Conservation (phyloP, 2,888 invertebrate species). For the Drosophila mercatorum region DNA sequence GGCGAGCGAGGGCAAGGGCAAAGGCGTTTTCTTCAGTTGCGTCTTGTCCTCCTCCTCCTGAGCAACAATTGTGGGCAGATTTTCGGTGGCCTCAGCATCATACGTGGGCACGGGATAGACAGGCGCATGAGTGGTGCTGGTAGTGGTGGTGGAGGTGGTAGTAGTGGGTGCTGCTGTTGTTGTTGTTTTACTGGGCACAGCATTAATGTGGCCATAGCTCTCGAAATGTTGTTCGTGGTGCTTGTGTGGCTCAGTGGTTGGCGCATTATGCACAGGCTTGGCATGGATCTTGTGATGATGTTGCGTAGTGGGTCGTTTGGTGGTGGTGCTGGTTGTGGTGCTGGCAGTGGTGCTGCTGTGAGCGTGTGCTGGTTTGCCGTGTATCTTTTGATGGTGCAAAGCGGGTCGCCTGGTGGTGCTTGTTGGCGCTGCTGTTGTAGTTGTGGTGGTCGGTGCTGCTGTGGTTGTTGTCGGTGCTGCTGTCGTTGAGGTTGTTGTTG, state of each 20-base stretch:
- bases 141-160: conserved; percentile 36
- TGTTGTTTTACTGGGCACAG: conserved; percentile 26
- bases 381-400: conserved; percentile 58
- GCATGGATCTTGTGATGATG: conserved; percentile 55
- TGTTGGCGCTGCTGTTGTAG: conserved; percentile 33
- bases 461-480: conserved; percentile 35
- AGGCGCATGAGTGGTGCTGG: conserved; percentile 52
- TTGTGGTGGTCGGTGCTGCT: conserved; percentile 12
- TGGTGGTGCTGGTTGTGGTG: conserved; percentile 6
- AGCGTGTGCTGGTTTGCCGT: conserved; percentile 34
- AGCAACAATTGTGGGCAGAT: conserved; percentile 30
- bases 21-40: conserved; percentile 60
- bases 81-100: conserved; percentile 38
- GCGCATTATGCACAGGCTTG: conserved; percentile 50
- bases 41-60: neutral
- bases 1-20: conserved; percentile 64
- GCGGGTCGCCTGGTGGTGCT: conserved; percentile 41
- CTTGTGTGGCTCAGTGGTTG: conserved; percentile 52
- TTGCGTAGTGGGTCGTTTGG: conserved; percentile 36
- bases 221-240: conserved; percentile 23
- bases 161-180: conserved; percentile 20
- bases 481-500: neutral
- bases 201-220: conserved; percentile 59
- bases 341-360: conserved; percentile 40
- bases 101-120: conserved; percentile 76